These are phyloP conservation scores for Pungitius pungitius DNA, from an alignment of 2,113 vertebrate genomes.

Conservation along the genomic window DNA sequence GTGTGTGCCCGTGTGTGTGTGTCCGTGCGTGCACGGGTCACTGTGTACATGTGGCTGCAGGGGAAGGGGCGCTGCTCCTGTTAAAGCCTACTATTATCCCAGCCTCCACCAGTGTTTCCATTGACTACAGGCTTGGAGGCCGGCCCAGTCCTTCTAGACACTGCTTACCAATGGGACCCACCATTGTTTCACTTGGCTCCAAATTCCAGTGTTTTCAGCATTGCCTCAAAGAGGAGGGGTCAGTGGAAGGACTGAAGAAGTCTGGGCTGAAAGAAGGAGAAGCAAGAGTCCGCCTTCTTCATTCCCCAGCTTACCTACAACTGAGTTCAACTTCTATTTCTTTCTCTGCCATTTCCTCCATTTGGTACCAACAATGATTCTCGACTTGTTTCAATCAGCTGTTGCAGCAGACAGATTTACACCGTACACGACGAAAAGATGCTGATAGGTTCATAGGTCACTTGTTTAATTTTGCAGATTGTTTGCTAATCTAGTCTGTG, in stretches of 20 bases:
- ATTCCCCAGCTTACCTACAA: conserved; percentile 58
- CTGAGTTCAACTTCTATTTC: conserved; percentile 51
- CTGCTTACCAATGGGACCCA: conserved; percentile 81
- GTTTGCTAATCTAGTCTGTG: not conserved
- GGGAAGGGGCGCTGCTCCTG: conserved; percentile 56
- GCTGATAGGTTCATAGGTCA: conserved; percentile 26
- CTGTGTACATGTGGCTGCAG: conserved; percentile 48
- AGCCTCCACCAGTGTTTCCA: conserved; percentile 73
- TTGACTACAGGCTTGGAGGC: conserved; percentile 79
- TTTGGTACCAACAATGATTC: conserved; percentile 39
- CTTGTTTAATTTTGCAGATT: not conserved
- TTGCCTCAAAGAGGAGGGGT: conserved; percentile 79
- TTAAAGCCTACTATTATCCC: conserved; percentile 74
- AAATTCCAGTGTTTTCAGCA: conserved; percentile 79
- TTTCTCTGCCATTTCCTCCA: conserved; percentile 13
- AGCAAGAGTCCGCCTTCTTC: conserved; percentile 43
- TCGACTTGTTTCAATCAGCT: conserved; percentile 39
- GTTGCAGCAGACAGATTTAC: conserved; percentile 34
- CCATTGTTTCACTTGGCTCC: conserved; percentile 84
- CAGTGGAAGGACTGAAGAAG: conserved; percentile 68
- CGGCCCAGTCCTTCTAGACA: conserved; percentile 83
- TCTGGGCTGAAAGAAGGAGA: conserved; percentile 64
- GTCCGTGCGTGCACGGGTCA: conserved; percentile 26
- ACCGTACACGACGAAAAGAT: conserved; percentile 20
- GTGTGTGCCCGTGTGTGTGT: conserved; percentile 24